Evolutionary conservation across 1,140 invertebrate species (phyloP), one percentile per base, ranked within the genome.

Genomic region (Brachionus asplanchnoidis): DNA sequence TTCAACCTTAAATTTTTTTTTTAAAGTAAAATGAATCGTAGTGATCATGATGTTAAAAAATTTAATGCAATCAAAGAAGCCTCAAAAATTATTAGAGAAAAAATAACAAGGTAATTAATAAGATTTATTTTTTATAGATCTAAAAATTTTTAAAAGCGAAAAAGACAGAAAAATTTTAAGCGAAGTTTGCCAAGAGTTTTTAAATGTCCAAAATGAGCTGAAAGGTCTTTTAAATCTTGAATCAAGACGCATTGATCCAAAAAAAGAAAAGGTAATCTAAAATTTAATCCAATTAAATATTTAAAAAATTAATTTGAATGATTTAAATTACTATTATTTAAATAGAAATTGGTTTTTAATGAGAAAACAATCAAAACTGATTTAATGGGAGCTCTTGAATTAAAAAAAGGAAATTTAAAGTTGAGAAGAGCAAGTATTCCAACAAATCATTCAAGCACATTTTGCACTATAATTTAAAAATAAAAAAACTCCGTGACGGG

Each of bases 21-120:
- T 2, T 44, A 3, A 42, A 75, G 70, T 17, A 75, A 75, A 42
- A 75, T 75, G 70, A 17, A 42, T 9, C 70, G 36, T 23, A 42
- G 32, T 23, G 40, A 44, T 20, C 70, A 75, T 75, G 70, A 75
- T 20, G 40, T 42, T 4, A 75, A 42, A 75, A 75, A 75, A 75
- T 75, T 75, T 75, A 75, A 40, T 23, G 70, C 70, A 2, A 75
- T 44, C 36, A 75, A 75, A 75, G 70, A 75, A 14, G 40, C 40
- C 17, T 42, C 70, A 44, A 75, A 44, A 75, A 42, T 42, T 42
- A 75, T 75, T 23, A 36, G 70, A n/a, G 70, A 75, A 75, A 75
- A 42, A 44, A 42, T 75, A 6, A 75, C 40, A 17, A 26, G 32
- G 70, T 75, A 75, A 44, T 23, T 17, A 44, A 17, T 23, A 75